These are phyloP conservation scores for Tipula unca DNA, from an alignment of 2,888 invertebrate genomes.

Conservation along the genomic window DNA sequence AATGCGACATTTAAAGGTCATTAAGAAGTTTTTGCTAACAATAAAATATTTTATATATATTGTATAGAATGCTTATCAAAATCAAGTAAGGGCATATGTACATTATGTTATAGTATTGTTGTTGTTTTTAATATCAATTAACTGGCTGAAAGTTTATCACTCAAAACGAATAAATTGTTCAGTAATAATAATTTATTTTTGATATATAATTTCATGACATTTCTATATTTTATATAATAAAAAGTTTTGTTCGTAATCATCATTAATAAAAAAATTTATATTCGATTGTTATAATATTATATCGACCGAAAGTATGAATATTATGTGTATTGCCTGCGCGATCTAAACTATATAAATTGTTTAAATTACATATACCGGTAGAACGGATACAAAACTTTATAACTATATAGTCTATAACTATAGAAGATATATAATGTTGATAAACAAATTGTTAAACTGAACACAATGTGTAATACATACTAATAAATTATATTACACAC, in stretches of 20 bases:
- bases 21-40: not conserved
- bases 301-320: not conserved
- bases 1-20: not conserved
- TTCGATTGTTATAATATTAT: not conserved
- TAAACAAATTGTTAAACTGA: not conserved
- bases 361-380: no score
- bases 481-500: not conserved
- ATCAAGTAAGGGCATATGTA: not conserved
- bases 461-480: not conserved
- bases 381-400: no score
- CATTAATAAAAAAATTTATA: not conserved
- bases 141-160: not conserved
- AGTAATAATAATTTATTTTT: not conserved
- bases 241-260: not conserved
- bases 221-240: not conserved
- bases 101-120: not conserved
- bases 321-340: not conserved
- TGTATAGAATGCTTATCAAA: not conserved
- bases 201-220: not conserved
- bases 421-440: not conserved
- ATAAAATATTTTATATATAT: not conserved
- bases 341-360: not conserved
- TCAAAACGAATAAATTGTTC: not conserved
- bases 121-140: not conserved
- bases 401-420: not conserved